Evolutionary conservation across 2,888 invertebrate genomes (phyloP), one percentile per base, ranked within the genome.

Genomic region (Biston betularia): DNA sequence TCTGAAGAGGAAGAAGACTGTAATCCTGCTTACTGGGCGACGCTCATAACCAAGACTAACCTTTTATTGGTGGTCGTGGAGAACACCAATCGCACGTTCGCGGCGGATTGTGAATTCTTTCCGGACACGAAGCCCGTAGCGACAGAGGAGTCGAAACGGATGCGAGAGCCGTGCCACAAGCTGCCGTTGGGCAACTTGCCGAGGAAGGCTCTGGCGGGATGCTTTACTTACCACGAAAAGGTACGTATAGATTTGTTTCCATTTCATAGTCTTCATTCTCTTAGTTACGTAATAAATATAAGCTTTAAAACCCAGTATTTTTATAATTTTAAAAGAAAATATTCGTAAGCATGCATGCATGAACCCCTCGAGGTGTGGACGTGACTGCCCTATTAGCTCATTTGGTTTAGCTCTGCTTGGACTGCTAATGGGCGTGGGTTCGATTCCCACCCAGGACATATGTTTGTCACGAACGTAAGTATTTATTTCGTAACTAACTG

Each of bases 21-120:
- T 63, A 81, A 86, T 60, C 92, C 92, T 0, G 83, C 90, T 4
- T 97, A 96, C 84, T 96, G 95, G 86, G 95, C 97, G 0, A 95
- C 96, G 73, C 94, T 95, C 79, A 95, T 98, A 45, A 95, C 96
- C 0, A 95, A 96, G 78, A 97, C 97, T 33, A 98, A 98, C 90
- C 90, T 98, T 65, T 81, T 98, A 42, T 88, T 98, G 70, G 94
- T 98, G 54, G 96, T 97, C 12, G 95, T 97, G 6, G 95, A 97
- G 79, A 92, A 77, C 4, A 81, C 83, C 1, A 77, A 82, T 1
- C 80, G 75, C 65, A 71, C 73, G 9, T 86, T 82, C 40, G 64
- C 70, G 2, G 65, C 65, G 0, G 74, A 81, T 9, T 91, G 91
- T 88, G 88, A 72, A 33, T 82, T 96, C 60, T 93, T 98, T 58